Base-by-base conservation (phyloP, 1,140 invertebrate genomes). In the Tetramorium simillimum region DNA sequence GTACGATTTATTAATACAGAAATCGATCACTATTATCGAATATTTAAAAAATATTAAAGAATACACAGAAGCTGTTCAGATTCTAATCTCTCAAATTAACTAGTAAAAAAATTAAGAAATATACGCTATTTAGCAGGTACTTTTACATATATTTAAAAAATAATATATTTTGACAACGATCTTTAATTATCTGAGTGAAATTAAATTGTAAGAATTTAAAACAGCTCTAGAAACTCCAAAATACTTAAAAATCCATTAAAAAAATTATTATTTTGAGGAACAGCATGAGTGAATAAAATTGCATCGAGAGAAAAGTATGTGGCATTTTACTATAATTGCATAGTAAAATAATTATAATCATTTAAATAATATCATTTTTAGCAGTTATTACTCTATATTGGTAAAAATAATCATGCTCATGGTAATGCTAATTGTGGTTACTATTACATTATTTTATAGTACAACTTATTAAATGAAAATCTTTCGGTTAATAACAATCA, bases 11-110 rank as follows among this genome's bases (percentile, higher is more conserved):
- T 14, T 18, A 58, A 21, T 10, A 9, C 16, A 16, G 33, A 16
- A 18, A 58, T 72, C 4, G 12, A 84, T 73, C 14, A n/a, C 16
- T 49, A 84, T 75, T 28, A 75, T 49, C 3, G 18, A 62, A 75
- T 37, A 53, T 58, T 46, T 21, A 33, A 78, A 53, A 33, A 33
- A 33, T 33, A 33, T 33, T 33, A 33, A 33, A 33, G 58, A 80
- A 53, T 18, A 2, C 28, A n/a, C 76, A 7, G 33, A 73, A 60
- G 24, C n/a, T 62, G 21, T 60, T 33, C 14, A 24, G 28, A n/a
- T 28, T 40, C 18, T n/a, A 21, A 60, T 72, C 2, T 46, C 7
- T 3, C 12, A 18, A n/a, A 40, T 37, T 53, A 43, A 43, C 14
- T 12, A 18, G 4, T 43, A 56, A 24, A 37, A 43, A 56, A 21